A percentile compares a stretch with the other conserved stretches of the same genome.
These are phyloP conservation scores for Paracanthobrama guichenoti DNA, from an alignment of 2,113 vertebrate genomes.

Conservation along the genomic window DNA sequence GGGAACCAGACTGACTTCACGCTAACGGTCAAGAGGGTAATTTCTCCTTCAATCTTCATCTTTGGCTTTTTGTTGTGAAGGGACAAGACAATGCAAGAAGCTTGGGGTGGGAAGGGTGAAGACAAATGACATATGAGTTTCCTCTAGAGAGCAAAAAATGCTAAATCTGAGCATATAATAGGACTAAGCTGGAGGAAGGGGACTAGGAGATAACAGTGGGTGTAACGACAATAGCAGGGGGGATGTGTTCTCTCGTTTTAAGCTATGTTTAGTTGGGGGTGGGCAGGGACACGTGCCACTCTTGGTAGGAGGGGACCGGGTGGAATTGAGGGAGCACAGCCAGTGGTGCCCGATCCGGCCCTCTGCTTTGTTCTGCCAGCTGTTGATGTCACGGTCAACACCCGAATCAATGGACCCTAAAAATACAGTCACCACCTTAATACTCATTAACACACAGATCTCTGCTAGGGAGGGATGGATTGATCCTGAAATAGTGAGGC, in stretches of 20 bases:
- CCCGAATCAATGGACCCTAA: background rate
- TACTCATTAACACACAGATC: background rate
- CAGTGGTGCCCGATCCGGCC: conserved; percentile 43
- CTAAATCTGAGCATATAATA: conserved; percentile 51
- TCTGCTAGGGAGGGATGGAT: background rate
- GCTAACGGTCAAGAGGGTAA: conserved; percentile 53
- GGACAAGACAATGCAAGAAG: conserved; percentile 49
- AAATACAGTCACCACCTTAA: background rate
- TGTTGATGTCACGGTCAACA: conserved; percentile 51
- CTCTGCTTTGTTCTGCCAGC: conserved; percentile 61
- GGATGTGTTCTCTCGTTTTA: conserved; percentile 56
- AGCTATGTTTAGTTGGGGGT: conserved; percentile 49
- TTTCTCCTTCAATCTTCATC: conserved; percentile 57
- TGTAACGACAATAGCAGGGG: conserved; percentile 40
- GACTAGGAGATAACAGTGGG: conserved; percentile 45
- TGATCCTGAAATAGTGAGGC: background rate
- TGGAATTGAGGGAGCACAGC: conserved; percentile 15
- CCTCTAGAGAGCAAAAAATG: conserved; percentile 55
- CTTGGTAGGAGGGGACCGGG: conserved; percentile 1
- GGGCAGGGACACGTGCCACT: conserved; percentile 66
- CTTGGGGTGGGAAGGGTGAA: conserved; percentile 52
- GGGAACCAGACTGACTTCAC: conserved; percentile 62
- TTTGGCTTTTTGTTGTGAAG: conserved; percentile 60
- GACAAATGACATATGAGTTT: conserved; percentile 64
- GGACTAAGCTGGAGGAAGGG: conserved; percentile 42